Conservation (phyloP, 2,113 vertebrate species). For the Cynocephalus volans region DNA sequence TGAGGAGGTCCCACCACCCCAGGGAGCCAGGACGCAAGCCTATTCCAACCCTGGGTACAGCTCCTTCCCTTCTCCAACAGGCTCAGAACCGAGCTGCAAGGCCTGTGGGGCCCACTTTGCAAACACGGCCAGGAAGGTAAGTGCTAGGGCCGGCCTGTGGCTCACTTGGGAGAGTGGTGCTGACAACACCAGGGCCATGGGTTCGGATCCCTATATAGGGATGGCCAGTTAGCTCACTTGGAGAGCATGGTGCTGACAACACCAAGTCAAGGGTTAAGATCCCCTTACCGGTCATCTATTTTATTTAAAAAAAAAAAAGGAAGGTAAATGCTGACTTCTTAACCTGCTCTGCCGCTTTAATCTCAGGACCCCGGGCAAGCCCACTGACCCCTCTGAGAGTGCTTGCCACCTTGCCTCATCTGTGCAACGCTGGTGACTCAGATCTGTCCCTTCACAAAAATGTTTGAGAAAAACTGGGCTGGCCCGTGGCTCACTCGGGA, state of each 20-base stretch:
- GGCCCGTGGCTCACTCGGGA: too few species aligned
- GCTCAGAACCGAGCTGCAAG: slow-evolving; percentile 91
- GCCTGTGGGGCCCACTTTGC: slow-evolving; percentile 91
- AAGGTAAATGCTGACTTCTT: slow-evolving; percentile 90
- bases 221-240: too few species aligned
- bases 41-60: slow-evolving; percentile 95
- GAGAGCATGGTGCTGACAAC: too few species aligned
- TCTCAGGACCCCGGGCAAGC: neutral
- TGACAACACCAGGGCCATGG: too few species aligned
- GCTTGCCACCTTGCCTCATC: neutral
- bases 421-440: neutral
- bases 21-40: slow-evolving; percentile 88
- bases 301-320: slow-evolving; percentile 32
- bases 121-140: slow-evolving; percentile 92
- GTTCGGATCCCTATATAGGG: too few species aligned
- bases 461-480: neutral
- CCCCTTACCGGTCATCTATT: too few species aligned
- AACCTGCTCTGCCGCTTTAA: neutral
- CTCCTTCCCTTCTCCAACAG: slow-evolving; percentile 91
- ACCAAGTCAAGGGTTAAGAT: too few species aligned
- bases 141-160: neutral
- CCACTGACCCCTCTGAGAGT: neutral
- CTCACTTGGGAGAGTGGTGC: too few species aligned
- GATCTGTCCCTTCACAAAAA: neutral
- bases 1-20: slow-evolving; percentile 83